Evolutionary conservation across 2,888 invertebrate species (phyloP).

Genomic region (Tubulanus polymorphus): DNA sequence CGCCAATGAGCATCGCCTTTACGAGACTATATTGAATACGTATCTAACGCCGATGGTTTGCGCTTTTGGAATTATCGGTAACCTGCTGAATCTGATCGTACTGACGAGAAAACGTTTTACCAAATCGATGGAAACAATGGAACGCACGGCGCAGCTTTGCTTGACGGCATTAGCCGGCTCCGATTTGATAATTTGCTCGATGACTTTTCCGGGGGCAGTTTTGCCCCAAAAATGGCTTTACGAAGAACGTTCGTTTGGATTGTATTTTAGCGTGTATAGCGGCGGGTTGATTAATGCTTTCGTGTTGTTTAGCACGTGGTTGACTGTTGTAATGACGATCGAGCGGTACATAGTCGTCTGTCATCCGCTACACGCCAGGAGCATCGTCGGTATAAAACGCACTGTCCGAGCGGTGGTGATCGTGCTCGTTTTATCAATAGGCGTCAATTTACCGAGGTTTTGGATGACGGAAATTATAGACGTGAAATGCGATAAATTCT

Average conservation of each 20-base stretch:
- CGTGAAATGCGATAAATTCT: not conserved
- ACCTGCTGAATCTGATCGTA: conserved; percentile 73
- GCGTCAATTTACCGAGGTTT: conserved; percentile 64
- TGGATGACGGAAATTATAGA: conserved; percentile 31
- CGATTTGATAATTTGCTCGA: no score
- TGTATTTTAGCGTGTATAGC: conserved; percentile 38
- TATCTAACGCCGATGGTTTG: conserved; percentile 68
- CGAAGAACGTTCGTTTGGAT: conserved; percentile 55
- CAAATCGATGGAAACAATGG: conserved; percentile 62
- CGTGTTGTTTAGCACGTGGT: conserved; percentile 69
- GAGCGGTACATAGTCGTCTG: conserved; percentile 73
- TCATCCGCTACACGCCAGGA: conserved; percentile 66
- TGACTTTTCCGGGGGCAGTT: conserved; percentile 58
- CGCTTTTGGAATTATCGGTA: conserved; percentile 70
- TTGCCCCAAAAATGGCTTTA: conserved; percentile 60
- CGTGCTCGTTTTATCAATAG: conserved; percentile 64
- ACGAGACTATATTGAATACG: conserved; percentile 11
- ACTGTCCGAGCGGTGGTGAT: conserved; percentile 63
- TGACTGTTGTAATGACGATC: conserved; percentile 69
- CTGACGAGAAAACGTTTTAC: conserved; percentile 60
- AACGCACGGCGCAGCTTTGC: conserved; percentile 75
- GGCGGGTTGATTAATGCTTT: conserved; percentile 45
- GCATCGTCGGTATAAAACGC: conserved; percentile 60
- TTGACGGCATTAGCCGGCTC: conserved; percentile 71
- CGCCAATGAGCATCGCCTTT: no score